Percentiles rank a stretch among this genome's conserved stretches.
These are phyloP conservation scores for Morone saxatilis DNA, from an alignment of 2,113 vertebrate species.

Conservation along the genomic window DNA sequence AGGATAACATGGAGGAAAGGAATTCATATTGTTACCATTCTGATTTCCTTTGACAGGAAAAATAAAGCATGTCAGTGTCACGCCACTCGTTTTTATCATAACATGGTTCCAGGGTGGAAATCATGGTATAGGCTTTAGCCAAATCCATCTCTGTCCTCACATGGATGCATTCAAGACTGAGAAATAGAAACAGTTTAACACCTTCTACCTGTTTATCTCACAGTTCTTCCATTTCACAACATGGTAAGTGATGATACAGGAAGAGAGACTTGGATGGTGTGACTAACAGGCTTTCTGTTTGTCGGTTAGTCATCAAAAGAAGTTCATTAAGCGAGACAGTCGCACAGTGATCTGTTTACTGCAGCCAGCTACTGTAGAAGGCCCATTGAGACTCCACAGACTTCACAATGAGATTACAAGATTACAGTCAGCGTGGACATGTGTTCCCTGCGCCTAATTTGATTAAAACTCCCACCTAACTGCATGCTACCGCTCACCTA, in stretches of 20 bases:
- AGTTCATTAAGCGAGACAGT: constrained; percentile 48
- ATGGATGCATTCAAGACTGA: neutral
- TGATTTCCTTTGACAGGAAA: constrained; percentile 51
- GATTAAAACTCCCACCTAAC: constrained; percentile 67
- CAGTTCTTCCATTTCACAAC: constrained; percentile 20
- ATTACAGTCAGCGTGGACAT: constrained; percentile 65
- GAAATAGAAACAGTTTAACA: neutral
- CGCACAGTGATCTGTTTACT: constrained; percentile 58
- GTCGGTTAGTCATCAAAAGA: constrained; percentile 47
- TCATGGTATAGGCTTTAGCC: neutral
- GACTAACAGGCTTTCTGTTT: constrained; percentile 47
- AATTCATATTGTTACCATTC: constrained; percentile 42
- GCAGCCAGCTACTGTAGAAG: constrained; percentile 28
- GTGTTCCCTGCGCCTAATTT: constrained; percentile 62
- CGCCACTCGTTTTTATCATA: neutral
- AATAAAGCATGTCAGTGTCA: constrained; percentile 5
- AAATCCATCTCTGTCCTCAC: neutral
- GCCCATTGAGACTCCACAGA: constrained; percentile 49
- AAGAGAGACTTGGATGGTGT: constrained; percentile 15
- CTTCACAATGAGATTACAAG: constrained; percentile 73
- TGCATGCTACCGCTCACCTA: constrained; percentile 19
- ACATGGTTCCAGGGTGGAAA: neutral
- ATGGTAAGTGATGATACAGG: constrained; percentile 21
- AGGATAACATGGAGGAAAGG: constrained; percentile 7
- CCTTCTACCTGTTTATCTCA: constrained; percentile 7